Percentiles rank a stretch among this genome's conserved stretches.
These are phyloP conservation scores for Hydrozoanthus gracilis DNA, from an alignment of 92 coral and sea anemone species.

Conservation along the genomic window DNA sequence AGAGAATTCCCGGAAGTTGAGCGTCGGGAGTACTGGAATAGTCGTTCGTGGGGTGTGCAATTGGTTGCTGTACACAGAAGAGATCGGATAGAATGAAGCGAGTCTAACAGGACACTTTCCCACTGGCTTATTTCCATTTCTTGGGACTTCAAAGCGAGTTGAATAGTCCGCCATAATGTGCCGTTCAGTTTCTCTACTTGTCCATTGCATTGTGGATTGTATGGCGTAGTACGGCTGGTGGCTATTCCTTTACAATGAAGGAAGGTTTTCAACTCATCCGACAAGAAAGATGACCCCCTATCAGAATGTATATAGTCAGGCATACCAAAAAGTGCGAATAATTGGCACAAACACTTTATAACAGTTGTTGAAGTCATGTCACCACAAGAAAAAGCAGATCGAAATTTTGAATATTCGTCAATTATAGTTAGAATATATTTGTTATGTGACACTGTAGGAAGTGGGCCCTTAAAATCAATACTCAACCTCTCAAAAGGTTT, in stretches of 20 bases:
- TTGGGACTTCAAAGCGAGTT: slow-evolving; percentile 58
- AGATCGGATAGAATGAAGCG: slow-evolving; percentile 62
- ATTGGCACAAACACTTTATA: slow-evolving; percentile 46
- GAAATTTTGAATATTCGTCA: too few species aligned
- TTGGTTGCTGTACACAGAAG: slow-evolving; percentile 70
- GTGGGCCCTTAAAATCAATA: too few species aligned
- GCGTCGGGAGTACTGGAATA: slow-evolving; percentile 48
- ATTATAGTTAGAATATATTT: too few species aligned
- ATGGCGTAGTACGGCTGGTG: slow-evolving; percentile 52
- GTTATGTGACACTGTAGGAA: too few species aligned
- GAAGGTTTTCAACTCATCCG: slow-evolving; percentile 52
- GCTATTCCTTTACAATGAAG: slow-evolving; percentile 53
- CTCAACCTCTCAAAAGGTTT: not conserved
- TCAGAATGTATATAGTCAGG: slow-evolving; percentile 31
- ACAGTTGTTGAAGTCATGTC: too few species aligned
- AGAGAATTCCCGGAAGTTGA: slow-evolving; percentile 60
- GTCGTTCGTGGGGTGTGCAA: slow-evolving; percentile 61
- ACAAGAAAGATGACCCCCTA: slow-evolving; percentile 46
- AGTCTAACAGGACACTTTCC: slow-evolving; percentile 69
- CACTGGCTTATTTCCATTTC: slow-evolving; percentile 56
- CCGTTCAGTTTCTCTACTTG: slow-evolving; percentile 68
- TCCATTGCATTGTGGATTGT: slow-evolving; percentile 68
- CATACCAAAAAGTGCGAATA: slow-evolving; percentile 61
- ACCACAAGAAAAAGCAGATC: not conserved
- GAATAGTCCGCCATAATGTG: slow-evolving; percentile 53